Conservation (phyloP, 2,888 invertebrate species). For the Dryocosmus kuriphilus region DNA sequence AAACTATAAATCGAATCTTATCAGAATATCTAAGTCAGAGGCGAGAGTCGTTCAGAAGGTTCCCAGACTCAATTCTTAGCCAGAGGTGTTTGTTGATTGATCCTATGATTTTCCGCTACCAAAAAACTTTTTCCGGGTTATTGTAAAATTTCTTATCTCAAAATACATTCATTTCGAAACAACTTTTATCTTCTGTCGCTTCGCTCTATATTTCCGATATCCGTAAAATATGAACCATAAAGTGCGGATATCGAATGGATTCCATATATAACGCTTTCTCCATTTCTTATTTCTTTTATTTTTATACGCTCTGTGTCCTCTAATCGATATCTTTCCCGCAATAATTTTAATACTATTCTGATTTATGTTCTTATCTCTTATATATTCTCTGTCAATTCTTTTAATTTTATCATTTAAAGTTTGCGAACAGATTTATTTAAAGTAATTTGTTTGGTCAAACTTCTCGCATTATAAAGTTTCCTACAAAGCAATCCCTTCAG, state of each 20-base stretch:
- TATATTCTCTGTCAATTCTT: not conserved
- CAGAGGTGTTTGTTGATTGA: conserved; percentile 8
- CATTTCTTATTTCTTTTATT: not conserved
- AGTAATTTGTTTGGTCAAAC: not conserved
- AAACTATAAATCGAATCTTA: no score
- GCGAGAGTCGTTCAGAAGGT: not conserved
- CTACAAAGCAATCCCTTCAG: conserved; percentile 20
- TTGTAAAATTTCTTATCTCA: conserved; percentile 31
- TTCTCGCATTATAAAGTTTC: conserved; percentile 23
- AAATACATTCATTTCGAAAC: conserved; percentile 28
- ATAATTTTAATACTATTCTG: conserved; percentile 25
- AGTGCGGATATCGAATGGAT: conserved; percentile 22
- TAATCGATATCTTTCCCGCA: conserved; percentile 26
- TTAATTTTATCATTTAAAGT: conserved; percentile 24
- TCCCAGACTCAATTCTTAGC: conserved; percentile 5
- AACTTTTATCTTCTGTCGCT: conserved; percentile 29
- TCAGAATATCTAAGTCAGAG: no score
- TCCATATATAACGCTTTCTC: not conserved
- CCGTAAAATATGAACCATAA: conserved; percentile 34
- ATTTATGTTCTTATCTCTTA: conserved; percentile 26
- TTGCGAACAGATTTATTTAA: conserved; percentile 29
- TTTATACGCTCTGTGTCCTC: not conserved
- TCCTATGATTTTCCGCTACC: conserved; percentile 9
- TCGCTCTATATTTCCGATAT: conserved; percentile 34
- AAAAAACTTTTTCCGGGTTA: conserved; percentile 30